Percentiles rank a stretch among this genome's conserved stretches.
These are phyloP conservation scores for Trichoplusia ni DNA, from an alignment of 1,140 invertebrate species.

Conservation along the genomic window DNA sequence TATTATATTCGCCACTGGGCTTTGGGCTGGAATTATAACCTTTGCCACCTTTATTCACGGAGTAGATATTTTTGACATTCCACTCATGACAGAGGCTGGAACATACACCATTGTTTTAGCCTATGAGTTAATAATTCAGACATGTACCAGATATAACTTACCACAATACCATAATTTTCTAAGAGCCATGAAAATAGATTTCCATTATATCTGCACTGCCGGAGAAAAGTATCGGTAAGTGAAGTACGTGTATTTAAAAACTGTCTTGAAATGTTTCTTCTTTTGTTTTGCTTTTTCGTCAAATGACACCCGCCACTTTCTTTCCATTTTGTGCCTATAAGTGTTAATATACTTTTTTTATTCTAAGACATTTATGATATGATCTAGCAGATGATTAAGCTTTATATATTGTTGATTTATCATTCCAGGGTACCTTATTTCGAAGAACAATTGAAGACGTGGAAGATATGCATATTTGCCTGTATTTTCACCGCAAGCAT, in stretches of 20 bases:
- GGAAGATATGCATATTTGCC: constrained; percentile 48
- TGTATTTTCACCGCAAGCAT: constrained; percentile 42
- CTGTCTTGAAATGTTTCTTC: not conserved
- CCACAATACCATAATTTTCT: constrained; percentile 47
- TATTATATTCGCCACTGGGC: not conserved
- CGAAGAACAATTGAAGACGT: constrained; percentile 49
- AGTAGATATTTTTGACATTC: constrained; percentile 40
- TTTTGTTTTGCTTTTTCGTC: not conserved
- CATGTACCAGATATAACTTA: constrained; percentile 46
- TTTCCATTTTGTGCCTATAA: no score
- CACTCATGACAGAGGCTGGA: constrained; percentile 51
- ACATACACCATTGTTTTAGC: constrained; percentile 51
- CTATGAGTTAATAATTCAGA: constrained; percentile 52
- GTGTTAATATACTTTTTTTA: no score
- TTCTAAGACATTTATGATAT: not conserved
- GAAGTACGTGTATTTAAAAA: no score
- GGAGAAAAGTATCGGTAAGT: constrained; percentile 54
- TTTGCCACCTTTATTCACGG: constrained; percentile 41
- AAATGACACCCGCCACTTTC: no score
- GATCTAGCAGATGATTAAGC: not conserved
- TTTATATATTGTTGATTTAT: not conserved
- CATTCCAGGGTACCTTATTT: constrained; percentile 54
- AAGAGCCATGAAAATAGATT: constrained; percentile 51
- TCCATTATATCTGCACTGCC: constrained; percentile 47
- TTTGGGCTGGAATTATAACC: not conserved